Base-by-base conservation (phyloP, 2,113 vertebrate species). In the Peromyscus californicus region DNA sequence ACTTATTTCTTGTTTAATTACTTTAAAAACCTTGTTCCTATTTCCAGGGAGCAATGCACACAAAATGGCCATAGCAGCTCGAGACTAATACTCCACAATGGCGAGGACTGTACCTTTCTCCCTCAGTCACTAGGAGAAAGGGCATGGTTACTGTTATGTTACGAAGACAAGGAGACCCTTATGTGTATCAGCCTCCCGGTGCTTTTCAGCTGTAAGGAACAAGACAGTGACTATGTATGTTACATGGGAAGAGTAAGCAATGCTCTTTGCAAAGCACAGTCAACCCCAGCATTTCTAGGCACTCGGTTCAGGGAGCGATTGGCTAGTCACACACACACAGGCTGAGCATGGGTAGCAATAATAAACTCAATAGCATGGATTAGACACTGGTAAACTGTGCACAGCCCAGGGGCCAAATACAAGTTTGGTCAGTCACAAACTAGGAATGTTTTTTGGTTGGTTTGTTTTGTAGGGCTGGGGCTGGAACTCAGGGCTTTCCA, bases 131-230 rank as follows among this genome's bases (percentile, higher is more conserved):
- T 79, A 59, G 74, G 79, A 94, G 72, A 80, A 89, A 90, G 54
- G 69, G 54, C 24, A 19, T 94, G 78, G 69, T 87, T 78, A 91
- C 57, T 95, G 89, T 91, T 96, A 87, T 90, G n/a, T 42, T 51
- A 54, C 24, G 51, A 96, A 95, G 89, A 98, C 95, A 97, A 96
- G 96, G 94, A 97, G 90, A 87, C 48, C 93, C 67, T 96, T 82
- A 87, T 54, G 78, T 78, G 45, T 22, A 84, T 88, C 88, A 94
- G 61, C 57, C 78, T 65, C 78, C 91, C 4, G 4, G 54, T 89
- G 91, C 94, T 93, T 59, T 74, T 79, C 70, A 95, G 17, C 36
- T 75, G 54, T 95, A 87, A 94, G 86, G 45, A 95, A 93, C 86
- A 96, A 96, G 89, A 88, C 89, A 72, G 45, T 29, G 51, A 86